Evolutionary conservation across 1,140 invertebrate species (phyloP), one percentile per base, ranked within the genome.

Genomic region (Hycleus cichorii): DNA sequence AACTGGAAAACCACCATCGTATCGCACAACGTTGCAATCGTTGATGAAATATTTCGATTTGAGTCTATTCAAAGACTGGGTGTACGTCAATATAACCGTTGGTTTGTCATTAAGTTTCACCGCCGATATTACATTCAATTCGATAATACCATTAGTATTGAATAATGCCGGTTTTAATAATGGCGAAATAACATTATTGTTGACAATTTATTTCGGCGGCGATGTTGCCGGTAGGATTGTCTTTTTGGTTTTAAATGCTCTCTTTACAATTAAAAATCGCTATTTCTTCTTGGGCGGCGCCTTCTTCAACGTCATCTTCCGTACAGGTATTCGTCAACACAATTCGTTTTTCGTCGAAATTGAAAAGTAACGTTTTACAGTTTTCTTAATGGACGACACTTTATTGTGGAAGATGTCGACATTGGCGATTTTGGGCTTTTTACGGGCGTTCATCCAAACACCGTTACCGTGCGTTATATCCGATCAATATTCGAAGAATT

Each of bases 61-160:
- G 39, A 56, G 54, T 18, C 49, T 72, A 39, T 64, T 72, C 10
- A 71, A 69, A 49, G 64, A 70, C 46, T 53, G 60, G 0, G 56
- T 58, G 27, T 72, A 66, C 47, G 51, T 71, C 0, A 72, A 70
- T 32, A 68, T 72, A 25, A 55, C 65, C n/a, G 47, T 69, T 11
- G 70, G 70, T 18, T 59, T 71, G 42, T 62, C 66, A 10, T 49
- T 72, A 26, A 53, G 51, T 24, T 63, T 69, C 39, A 70, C 65
- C 6, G 58, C 61, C 2, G 70, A 72, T 62, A 58, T 71, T 9
- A 63, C 64, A 4, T 72, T 72, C 47, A 52, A 70, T 7, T 64
- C 68, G 4, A 58, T 72, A 6, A 61, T 70, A 40, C 69, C 69
- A 24, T 49, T 71, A 44, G 50, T 71, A 5, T 48, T 72, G 10